A percentile compares a stretch with the other conserved stretches of the same genome.
phyloP scores from a whole-genome alignment of 1,140 invertebrate genomes.

The Caenorhabditis latens region DNA sequence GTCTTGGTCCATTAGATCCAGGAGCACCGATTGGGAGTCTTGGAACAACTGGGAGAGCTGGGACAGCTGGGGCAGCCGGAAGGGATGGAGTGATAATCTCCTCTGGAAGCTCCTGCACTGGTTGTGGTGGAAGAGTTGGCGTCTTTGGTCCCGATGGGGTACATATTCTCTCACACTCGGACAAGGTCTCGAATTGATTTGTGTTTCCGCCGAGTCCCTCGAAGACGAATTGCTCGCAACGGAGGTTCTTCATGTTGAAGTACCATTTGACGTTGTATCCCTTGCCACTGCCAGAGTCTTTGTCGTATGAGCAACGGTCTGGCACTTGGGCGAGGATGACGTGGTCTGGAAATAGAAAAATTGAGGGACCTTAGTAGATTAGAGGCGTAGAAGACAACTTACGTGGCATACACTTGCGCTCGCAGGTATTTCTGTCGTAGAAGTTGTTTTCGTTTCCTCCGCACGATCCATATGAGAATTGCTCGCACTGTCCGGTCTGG shows the following conservation, averaged over 20 bases:
- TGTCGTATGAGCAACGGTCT: slow-evolving; percentile 85
- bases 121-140: not conserved
- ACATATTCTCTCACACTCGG: slow-evolving; percentile 87
- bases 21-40: too few relatives aligned
- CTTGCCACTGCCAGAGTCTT: slow-evolving; percentile 81
- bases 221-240: slow-evolving; percentile 84
- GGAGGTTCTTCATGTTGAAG: slow-evolving; percentile 86
- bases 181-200: slow-evolving; percentile 88
- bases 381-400: slow-evolving; percentile 5
- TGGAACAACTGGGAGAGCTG: not conserved
- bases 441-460: slow-evolving; percentile 73
- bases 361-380: too few relatives aligned
- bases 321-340: slow-evolving; percentile 67
- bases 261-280: slow-evolving; percentile 81
- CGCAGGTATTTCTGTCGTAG: slow-evolving; percentile 81
- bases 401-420: slow-evolving; percentile 82
- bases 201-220: slow-evolving; percentile 86
- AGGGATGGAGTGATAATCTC: not conserved
- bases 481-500: slow-evolving; percentile 82
- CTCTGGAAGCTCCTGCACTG: not conserved
- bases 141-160: slow-evolving; percentile 53
- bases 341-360: slow-evolving; percentile 67
- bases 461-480: slow-evolving; percentile 84
- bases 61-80: not conserved
- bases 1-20: too few relatives aligned